These are phyloP conservation scores for Epistrophe grossulariae DNA, from an alignment of 2,888 invertebrate genomes.

Conservation along the genomic window DNA sequence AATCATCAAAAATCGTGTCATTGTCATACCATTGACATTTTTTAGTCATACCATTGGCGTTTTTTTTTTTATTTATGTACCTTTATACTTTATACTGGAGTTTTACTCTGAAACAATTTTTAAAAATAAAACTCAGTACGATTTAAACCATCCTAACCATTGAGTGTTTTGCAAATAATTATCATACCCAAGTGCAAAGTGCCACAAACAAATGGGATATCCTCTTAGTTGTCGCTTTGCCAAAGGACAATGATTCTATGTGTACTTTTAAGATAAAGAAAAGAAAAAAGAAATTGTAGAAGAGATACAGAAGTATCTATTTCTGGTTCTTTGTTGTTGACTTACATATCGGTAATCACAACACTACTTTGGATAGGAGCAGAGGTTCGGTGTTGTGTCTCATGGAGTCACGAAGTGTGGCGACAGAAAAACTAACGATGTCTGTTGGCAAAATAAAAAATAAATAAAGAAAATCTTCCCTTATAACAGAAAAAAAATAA, in stretches of 20 bases:
- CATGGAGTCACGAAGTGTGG: conserved; percentile 36
- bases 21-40: conserved; percentile 36
- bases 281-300: neutral
- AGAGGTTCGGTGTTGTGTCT: neutral
- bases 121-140: conserved; percentile 14
- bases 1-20: neutral
- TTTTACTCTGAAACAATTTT: neutral
- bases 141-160: conserved; percentile 34
- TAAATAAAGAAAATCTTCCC: conserved; percentile 7
- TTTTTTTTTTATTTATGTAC: neutral
- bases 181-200: conserved; percentile 45
- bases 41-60: conserved; percentile 34
- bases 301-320: conserved; percentile 10
- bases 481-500: neutral
- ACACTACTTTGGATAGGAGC: neutral
- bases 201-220: conserved; percentile 50
- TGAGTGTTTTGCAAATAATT: conserved; percentile 60
- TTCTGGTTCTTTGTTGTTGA: conserved; percentile 33
- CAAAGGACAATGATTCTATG: conserved; percentile 33
- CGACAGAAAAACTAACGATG: conserved; percentile 52
- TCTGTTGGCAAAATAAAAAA: conserved; percentile 28
- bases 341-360: conserved; percentile 43
- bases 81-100: neutral
- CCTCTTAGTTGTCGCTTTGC: conserved; percentile 50
- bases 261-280: conserved; percentile 18